phyloP scores from a whole-genome alignment of 2,797 vertebrate species.

The Enteromius paludinosus region DNA sequence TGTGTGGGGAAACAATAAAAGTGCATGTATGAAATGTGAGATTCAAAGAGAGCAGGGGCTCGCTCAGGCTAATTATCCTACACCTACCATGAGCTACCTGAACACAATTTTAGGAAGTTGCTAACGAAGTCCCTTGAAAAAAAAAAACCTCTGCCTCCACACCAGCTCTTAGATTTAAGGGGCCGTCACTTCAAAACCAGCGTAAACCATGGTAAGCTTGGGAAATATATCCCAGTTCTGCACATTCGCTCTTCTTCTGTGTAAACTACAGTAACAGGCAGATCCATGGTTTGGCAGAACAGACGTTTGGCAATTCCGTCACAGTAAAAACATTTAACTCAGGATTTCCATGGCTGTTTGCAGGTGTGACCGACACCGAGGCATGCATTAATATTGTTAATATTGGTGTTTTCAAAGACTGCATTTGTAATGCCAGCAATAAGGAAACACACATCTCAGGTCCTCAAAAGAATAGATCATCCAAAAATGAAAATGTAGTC shows the following conservation, averaged over 20 bases:
- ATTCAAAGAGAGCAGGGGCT: conserved; percentile 44
- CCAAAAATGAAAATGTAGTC: not conserved
- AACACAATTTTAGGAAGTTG: conserved; percentile 38
- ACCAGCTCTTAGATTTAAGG: conserved; percentile 19
- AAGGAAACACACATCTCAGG: conserved; percentile 22
- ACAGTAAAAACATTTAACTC: conserved; percentile 3
- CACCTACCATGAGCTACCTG: conserved; percentile 14
- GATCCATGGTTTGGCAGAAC: conserved; percentile 2
- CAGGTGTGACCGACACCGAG: not conserved
- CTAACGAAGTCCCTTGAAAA: not conserved
- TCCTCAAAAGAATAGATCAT: not conserved
- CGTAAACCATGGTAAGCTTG: not conserved
- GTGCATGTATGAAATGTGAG: conserved; percentile 46
- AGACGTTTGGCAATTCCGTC: conserved; percentile 20
- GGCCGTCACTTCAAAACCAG: not conserved
- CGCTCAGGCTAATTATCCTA: conserved; percentile 40
- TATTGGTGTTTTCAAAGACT: conserved; percentile 4
- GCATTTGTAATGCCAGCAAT: not conserved
- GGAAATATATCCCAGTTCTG: not conserved
- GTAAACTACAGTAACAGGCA: conserved; percentile 5
- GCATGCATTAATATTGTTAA: not conserved
- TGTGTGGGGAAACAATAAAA: conserved; percentile 35
- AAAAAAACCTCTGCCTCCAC: not conserved
- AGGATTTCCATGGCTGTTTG: not conserved
- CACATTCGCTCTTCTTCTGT: not conserved